A percentile compares a stretch with the other conserved stretches of the same genome.
These are phyloP conservation scores for Mesembrinibis cayennensis DNA, from an alignment of 2,113 vertebrate genomes.

Conservation along the genomic window DNA sequence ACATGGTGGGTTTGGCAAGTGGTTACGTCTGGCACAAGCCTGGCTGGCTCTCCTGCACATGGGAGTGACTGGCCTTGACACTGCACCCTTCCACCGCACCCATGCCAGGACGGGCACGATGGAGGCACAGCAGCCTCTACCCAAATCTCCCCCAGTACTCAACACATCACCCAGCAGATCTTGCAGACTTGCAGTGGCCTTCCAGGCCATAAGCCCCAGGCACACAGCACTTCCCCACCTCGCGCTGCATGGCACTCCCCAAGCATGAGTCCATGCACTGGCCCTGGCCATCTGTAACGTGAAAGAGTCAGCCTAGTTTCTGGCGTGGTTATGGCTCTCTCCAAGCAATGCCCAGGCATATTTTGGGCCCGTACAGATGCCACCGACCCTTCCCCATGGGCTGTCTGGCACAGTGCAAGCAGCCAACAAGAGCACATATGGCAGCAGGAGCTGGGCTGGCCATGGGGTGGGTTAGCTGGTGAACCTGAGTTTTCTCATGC, in stretches of 20 bases:
- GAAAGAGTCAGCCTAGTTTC: background rate
- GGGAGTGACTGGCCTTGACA: background rate
- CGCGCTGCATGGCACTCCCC: rapidly evolving
- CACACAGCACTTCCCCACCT: background rate
- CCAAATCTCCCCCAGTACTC: background rate
- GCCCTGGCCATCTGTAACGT: rapidly evolving
- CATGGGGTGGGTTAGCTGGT: background rate
- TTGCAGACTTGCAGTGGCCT: background rate
- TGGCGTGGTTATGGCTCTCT: background rate
- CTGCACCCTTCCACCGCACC: background rate
- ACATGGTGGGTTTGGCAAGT: rapidly evolving
- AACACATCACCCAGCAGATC: background rate
- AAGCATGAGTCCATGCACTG: rapidly evolving
- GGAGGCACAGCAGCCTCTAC: background rate
- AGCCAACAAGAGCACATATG: rapidly evolving
- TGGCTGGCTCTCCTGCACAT: rapidly evolving
- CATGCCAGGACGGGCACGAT: rapidly evolving
- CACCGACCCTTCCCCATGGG: background rate
- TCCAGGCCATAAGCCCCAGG: background rate
- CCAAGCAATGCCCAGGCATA: background rate
- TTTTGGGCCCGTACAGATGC: background rate
- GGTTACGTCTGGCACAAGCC: background rate
- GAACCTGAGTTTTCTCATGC: background rate
- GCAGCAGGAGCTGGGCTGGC: background rate
- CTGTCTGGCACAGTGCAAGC: background rate